Base-by-base conservation (phyloP, 2,797 vertebrate genomes). In the Phataginus tricuspis region DNA sequence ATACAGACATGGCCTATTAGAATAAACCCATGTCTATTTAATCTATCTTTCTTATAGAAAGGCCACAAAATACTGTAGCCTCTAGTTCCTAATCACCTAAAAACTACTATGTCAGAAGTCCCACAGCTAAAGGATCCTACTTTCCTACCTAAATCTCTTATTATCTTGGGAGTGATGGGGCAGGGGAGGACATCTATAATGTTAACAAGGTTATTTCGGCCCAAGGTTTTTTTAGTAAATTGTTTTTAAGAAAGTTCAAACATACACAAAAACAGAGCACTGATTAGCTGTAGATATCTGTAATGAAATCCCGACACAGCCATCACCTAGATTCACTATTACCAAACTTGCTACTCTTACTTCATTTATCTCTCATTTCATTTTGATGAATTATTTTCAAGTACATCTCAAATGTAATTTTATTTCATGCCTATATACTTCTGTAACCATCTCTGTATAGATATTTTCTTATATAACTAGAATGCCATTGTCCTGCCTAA, bases 321-420 rank as follows among this genome's bases (percentile, higher is more conserved):
- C 23, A 9, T n/a, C 29, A 39, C 53, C 16, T 45, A 61, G 63
- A 69, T 23, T 87, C 64, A 77, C 25, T 87, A 61, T 23, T 55
- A 74, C 51, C 14, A 49, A 74, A 84, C 4, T 86, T 49, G 31
- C 74, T 68, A 79, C 10, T 66, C 15, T 42, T 74, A 69, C 0
- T 63, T 82, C 18, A 72, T 69, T 25, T 21, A 11, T 12, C 57
- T 90, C 77, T 72, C 78, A 49, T 84, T 27, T 49, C 57, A 57
- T 79, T 86, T 95, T 83, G 68, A 34, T 86, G 49, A 85, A 77
- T 83, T 80, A 82, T 93, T 94, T 71, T 63, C 71, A 79, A 72
- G 49, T 64, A 82, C 87, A 75, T 69, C 14, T 84, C 53, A 92
- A 83, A 45, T 8, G 57, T 53, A 86, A 71, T 83, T 93, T 66